phyloP scores from a whole-genome alignment of 1,140 invertebrate species.

The Reticulitermes speratus region DNA sequence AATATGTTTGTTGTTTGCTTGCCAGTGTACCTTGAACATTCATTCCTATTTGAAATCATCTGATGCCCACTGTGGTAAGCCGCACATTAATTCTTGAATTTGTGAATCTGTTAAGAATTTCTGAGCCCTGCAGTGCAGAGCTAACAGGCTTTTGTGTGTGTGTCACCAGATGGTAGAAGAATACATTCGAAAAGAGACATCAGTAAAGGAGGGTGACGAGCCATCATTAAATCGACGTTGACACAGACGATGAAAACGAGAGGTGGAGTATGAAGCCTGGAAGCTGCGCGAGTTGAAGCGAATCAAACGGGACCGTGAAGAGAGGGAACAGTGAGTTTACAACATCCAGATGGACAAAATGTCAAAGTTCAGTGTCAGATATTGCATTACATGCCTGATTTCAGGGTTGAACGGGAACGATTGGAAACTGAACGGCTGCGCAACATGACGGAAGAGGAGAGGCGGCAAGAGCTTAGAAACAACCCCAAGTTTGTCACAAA shows the following conservation, averaged over 20 bases:
- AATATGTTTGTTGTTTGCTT: too few relatives aligned
- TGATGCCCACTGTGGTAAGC: too few relatives aligned
- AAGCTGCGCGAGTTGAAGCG: conserved; percentile 95
- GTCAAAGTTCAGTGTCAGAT: too few relatives aligned
- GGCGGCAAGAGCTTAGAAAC: conserved; percentile 80
- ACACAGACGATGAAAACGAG: conserved; percentile 98
- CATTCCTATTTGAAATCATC: too few relatives aligned
- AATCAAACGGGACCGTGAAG: conserved; percentile 93
- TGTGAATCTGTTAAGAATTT: too few relatives aligned
- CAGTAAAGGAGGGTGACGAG: conserved; percentile 57
- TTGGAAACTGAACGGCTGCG: conserved; percentile 88
- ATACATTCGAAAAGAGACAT: conserved; percentile 73
- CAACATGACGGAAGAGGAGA: conserved; percentile 96
- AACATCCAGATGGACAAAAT: too few relatives aligned
- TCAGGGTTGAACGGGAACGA: conserved; percentile 77
- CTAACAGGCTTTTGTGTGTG: too few relatives aligned
- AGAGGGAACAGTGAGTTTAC: conserved; percentile 79
- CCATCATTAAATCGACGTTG: conserved; percentile 80
- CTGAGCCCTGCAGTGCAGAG: too few relatives aligned
- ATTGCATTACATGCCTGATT: conserved; percentile 34
- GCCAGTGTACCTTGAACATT: too few relatives aligned
- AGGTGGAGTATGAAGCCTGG: conserved; percentile 97
- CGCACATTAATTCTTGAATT: too few relatives aligned
- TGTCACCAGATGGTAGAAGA: conserved; percentile 77
- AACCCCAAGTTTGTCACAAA: conserved; percentile 95